Base-by-base conservation (phyloP, 2,797 vertebrate genomes). In the Cossypha niveicapilla region DNA sequence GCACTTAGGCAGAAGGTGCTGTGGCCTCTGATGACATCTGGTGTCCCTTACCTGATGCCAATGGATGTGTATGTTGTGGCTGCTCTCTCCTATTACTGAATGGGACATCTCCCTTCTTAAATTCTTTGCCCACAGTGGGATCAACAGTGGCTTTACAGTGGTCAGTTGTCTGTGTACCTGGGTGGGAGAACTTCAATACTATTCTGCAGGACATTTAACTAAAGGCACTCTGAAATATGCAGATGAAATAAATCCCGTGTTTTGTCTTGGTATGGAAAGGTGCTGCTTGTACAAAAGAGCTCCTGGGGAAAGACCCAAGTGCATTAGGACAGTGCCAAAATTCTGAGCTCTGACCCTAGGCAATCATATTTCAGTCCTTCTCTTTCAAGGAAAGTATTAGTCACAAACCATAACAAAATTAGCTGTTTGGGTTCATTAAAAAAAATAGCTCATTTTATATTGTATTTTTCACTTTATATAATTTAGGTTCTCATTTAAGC, bases 1-100 rank as follows among this genome's bases (percentile, higher is more conserved):
- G 42, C 9, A 51, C 42, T 24, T n/a, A 30, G 32, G 18, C 22
- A 54, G 34, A 41, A 89, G 22, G 28, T 80, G 9, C 25, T 45
- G 53, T 56, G 39, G 23, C 56, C 68, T 68, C 68, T 79, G 30
- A 37, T 13, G 32, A 41, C 10, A 42, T 19, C 56, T 78, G 11
- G 8, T 50, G 18, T 56, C 41, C 35, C 35, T 35, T 41, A 32
- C 11, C 11, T 8, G 13, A 35, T 7, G 7, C 22, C 54, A 71
- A 0, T 13, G 34, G 34, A 32, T 30, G 37, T 18, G 42, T 19
- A 9, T 7, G 3, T 18, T 37, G 11, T 1, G 0, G 15, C 44
- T 53, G 30, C 41, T 42, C 27, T 42, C n/a, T 34, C 27, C 24
- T 47, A 3, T 28, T 34, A 39, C 24, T 21, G 39, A 8, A 57